These are phyloP conservation scores for Oreonectes daqikongensis DNA, from an alignment of 2,797 vertebrate genomes.

Conservation along the genomic window DNA sequence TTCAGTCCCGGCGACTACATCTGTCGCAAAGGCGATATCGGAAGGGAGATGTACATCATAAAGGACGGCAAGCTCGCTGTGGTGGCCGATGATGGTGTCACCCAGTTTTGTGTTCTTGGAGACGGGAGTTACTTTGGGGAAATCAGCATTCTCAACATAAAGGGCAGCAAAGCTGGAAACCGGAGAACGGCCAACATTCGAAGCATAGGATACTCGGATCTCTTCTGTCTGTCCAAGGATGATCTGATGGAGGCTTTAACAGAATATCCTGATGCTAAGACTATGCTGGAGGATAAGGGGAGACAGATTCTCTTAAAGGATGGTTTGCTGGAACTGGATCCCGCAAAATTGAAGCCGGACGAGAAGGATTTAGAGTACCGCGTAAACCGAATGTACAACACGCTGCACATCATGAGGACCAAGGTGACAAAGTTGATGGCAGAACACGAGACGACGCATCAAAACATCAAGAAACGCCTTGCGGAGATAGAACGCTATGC, in stretches of 20 bases:
- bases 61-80: conserved; percentile 97
- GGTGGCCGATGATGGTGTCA: conserved; percentile 94
- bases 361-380: conserved; percentile 88
- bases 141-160: conserved; percentile 97
- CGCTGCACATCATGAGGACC: conserved; percentile 83
- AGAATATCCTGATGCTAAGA: conserved; percentile 96
- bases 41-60: conserved; percentile 98
- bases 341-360: conserved; percentile 84
- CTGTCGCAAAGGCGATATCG: conserved; percentile 97
- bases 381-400: conserved; percentile 80
- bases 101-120: conserved; percentile 91
- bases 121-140: conserved; percentile 98
- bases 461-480: conserved; percentile 82
- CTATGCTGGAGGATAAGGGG: conserved; percentile 94
- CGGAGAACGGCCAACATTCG: conserved; percentile 95
- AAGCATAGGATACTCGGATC: conserved; percentile 95
- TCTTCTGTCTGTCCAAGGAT: conserved; percentile 96
- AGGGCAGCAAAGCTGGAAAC: conserved; percentile 97
- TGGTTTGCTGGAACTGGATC: conserved; percentile 86
- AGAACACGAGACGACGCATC: conserved; percentile 79
- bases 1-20: conserved; percentile 98
- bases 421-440: conserved; percentile 86
- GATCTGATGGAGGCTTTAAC: conserved; percentile 95
- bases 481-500: conserved; percentile 78
- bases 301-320: conserved; percentile 95